These are phyloP conservation scores for Thryonomys swinderianus DNA, from an alignment of 2,113 vertebrate genomes.

Conservation along the genomic window DNA sequence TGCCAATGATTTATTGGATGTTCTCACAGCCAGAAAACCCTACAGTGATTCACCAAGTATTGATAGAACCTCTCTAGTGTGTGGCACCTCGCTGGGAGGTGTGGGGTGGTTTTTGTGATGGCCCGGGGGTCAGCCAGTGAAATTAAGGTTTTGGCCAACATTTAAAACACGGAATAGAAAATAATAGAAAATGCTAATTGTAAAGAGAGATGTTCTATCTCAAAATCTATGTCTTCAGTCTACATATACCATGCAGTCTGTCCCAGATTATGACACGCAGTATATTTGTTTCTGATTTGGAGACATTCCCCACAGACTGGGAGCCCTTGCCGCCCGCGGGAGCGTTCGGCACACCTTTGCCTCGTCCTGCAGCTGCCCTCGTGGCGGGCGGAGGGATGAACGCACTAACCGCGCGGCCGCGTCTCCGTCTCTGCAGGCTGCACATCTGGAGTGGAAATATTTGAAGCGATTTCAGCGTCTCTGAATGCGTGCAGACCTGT, in stretches of 20 bases:
- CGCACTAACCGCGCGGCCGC: accelerated
- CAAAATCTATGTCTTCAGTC: background rate
- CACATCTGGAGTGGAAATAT: background rate
- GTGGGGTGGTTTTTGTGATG: background rate
- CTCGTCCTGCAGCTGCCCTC: accelerated
- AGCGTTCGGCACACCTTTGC: background rate
- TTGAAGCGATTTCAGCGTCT: background rate
- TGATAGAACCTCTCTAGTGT: background rate
- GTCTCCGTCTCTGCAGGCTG: too few relatives aligned
- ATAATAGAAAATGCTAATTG: background rate
- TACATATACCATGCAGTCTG: accelerated
- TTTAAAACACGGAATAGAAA: background rate
- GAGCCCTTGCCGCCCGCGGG: too few relatives aligned
- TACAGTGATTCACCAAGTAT: background rate
- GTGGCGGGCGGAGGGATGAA: accelerated
- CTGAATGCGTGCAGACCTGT: too few relatives aligned
- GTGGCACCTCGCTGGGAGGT: background rate
- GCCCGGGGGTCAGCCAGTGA: accelerated
- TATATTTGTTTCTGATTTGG: background rate
- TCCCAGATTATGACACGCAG: accelerated
- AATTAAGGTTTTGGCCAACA: background rate
- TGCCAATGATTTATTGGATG: background rate
- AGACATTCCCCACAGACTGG: background rate
- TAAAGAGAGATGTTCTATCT: background rate
- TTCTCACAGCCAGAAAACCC: background rate